Evolutionary conservation across 2,113 vertebrate species (phyloP).

Genomic region (Strigops habroptila): DNA sequence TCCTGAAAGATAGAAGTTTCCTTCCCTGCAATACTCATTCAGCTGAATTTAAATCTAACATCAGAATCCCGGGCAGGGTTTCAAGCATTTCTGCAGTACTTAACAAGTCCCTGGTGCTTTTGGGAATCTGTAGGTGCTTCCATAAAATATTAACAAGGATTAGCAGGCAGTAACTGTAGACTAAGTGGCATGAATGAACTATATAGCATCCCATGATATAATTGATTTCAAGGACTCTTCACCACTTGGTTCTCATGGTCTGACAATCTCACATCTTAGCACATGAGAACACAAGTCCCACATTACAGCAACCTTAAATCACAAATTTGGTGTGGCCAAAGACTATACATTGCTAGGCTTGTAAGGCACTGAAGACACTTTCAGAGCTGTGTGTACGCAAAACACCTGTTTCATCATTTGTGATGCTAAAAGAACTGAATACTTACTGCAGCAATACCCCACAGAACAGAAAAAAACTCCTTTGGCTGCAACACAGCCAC

Average conservation of each 20-base stretch:
- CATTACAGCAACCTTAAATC: background rate
- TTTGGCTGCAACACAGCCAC: background rate
- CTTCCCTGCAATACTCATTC: background rate
- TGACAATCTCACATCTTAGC: background rate
- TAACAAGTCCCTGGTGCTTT: background rate
- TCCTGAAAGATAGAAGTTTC: background rate
- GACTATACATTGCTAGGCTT: background rate
- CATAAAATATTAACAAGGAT: background rate
- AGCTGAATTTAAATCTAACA: background rate
- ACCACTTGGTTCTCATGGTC: background rate
- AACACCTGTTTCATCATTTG: background rate
- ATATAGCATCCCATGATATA: background rate
- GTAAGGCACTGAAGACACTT: background rate
- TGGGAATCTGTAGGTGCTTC: background rate
- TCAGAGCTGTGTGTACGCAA: background rate
- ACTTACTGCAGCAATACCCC: background rate
- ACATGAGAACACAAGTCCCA: background rate
- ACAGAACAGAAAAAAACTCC: background rate
- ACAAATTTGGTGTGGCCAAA: background rate
- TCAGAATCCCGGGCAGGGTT: background rate
- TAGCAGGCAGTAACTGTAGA: background rate
- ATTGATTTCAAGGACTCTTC: background rate
- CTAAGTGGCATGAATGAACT: background rate
- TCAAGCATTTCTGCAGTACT: background rate
- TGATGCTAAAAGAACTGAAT: background rate